phyloP scores from a whole-genome alignment of 2,113 vertebrate species.

The Varanus salvator region DNA sequence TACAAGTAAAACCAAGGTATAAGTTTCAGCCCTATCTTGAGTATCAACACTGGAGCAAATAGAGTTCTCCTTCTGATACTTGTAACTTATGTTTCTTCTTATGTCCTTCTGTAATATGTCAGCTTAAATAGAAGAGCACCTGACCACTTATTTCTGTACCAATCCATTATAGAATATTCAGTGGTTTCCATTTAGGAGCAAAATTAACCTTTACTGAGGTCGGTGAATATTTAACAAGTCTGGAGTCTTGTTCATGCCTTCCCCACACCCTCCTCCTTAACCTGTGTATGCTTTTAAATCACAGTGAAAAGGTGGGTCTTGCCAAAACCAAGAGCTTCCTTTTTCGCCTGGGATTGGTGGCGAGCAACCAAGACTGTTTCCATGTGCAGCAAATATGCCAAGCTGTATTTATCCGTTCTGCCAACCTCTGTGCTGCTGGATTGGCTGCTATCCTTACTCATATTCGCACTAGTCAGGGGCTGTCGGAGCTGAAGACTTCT shows the following conservation, averaged over 20 bases:
- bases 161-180: not conserved
- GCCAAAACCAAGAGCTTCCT: slow-evolving; percentile 59
- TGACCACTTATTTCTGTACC: not conserved
- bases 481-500: slow-evolving; percentile 56
- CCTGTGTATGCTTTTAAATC: not conserved
- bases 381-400: slow-evolving; percentile 78
- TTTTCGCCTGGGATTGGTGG: slow-evolving; percentile 72
- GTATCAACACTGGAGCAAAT: not conserved
- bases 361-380: slow-evolving; percentile 60
- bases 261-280: not conserved
- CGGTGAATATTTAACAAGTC: not conserved
- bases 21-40: not conserved
- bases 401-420: slow-evolving; percentile 75
- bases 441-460: slow-evolving; percentile 80
- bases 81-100: not conserved
- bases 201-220: not conserved
- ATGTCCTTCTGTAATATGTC: not conserved
- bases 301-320: slow-evolving; percentile 59
- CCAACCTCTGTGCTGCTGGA: slow-evolving; percentile 78
- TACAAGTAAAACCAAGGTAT: not conserved
- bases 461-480: slow-evolving; percentile 73
- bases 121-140: not conserved
- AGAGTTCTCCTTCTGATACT: not conserved
- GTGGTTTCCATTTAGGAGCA: not conserved
- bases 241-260: not conserved